Evolutionary conservation across 2,888 invertebrate species (phyloP), one percentile per base, ranked within the genome.

Genomic region (Cabera pusaria): DNA sequence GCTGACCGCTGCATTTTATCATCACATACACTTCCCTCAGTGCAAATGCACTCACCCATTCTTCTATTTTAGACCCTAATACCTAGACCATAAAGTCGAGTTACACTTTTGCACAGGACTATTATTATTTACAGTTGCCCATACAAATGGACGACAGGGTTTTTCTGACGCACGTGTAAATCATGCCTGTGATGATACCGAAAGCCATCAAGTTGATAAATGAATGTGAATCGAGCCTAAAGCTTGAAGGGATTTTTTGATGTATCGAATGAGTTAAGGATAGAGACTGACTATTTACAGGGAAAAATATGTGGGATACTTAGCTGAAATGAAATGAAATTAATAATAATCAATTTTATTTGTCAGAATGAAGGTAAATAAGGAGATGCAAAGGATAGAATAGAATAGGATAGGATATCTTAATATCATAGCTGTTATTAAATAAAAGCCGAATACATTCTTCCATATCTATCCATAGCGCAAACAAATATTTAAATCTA

Each of bases 201-300:
- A 73, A 29, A 36, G 25, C 75, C 72, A 79, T 81, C 75, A 72
- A 68, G 48, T 63, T 78, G 84, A 85, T 85, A 79, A 81, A 84
- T 82, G 79, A 63, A 59, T 56, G 72, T 58, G 72, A 76, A 69
- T 46, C 54, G 71, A 79, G 60, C 64, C 61, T 62, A 58, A 59
- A 64, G 49, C 64, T 17, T 8, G 12, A 18, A 46, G 32, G 35
- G 46, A 27, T 45, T 44, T 16, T 38, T 34, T 40, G 40, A 34
- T 34, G 24, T 27, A 39, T 32, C 26, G 11, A 24, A 35, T 12
- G 25, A 27, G 24, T 32, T 21, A 17, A 31, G 14, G 14, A 14
- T n/a, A n/a, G n/a, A n/a, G n/a, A n/a, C n/a, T n/a, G n/a, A n/a
- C n/a, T n/a, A n/a, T n/a, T n/a, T n/a, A n/a, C n/a, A n/a, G n/a